These are phyloP conservation scores for Drosophila buzzatii DNA, from an alignment of 2,888 invertebrate species.

Conservation along the genomic window DNA sequence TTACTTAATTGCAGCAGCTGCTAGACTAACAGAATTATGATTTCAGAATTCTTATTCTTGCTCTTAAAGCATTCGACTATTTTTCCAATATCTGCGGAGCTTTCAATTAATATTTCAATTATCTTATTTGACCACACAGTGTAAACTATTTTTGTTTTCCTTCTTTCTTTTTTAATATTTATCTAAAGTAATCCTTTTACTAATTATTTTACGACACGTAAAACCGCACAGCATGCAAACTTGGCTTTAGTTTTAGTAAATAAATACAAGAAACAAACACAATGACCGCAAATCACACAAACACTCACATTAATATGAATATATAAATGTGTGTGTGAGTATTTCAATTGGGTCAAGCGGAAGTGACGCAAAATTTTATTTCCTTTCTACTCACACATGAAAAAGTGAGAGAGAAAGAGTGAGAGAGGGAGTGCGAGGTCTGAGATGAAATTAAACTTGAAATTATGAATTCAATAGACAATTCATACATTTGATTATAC, in stretches of 20 bases:
- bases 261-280: constrained; percentile 17
- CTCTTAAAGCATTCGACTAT: neutral
- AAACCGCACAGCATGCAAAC: neutral
- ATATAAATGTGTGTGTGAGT: neutral
- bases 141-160: no score
- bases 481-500: no score
- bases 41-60: neutral
- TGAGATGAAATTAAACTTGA: neutral
- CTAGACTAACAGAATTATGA: no score
- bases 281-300: constrained; percentile 3
- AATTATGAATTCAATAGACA: no score
- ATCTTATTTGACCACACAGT: neutral
- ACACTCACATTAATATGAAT: neutral
- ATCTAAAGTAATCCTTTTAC: neutral
- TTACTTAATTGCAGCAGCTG: no score
- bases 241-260: constrained; percentile 19
- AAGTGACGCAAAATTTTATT: constrained; percentile 57
- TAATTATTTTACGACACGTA: constrained; percentile 11
- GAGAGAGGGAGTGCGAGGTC: neutral
- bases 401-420: neutral
- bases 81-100: no score
- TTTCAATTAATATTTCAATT: neutral
- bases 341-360: constrained; percentile 62
- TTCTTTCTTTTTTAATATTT: neutral
- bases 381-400: constrained; percentile 42